Evolutionary conservation across 2,113 vertebrate species (phyloP), one percentile per base, ranked within the genome.

Genomic region (Cinclus mexicanus): DNA sequence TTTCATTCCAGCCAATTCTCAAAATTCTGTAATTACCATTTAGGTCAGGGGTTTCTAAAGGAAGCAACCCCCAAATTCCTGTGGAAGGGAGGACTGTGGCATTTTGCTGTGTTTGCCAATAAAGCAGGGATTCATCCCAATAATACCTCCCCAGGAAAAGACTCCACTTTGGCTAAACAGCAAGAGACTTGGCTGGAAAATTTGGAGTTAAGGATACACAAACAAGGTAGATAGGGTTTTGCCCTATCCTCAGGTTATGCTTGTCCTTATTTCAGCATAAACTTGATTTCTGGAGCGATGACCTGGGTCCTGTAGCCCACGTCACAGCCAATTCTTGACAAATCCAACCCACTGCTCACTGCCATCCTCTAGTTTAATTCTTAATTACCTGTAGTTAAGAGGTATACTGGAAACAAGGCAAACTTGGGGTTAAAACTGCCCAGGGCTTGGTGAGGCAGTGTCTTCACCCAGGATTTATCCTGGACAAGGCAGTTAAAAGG

Each of bases 361-460:
- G 53, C 75, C 13, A 1, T 68, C 61, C n/a, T 56, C 80, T 44
- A 37, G 16, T 81, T 94, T 81, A 65, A 72, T 44, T 83, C 82
- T 83, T 93, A 64, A 91, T 94, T 57, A 10, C 11, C 72, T 53
- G 59, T 65, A 91, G 89, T 95, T 92, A 92, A 80, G 72, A 94
- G 37, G 13, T 47, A 89, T 65, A 3, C 68, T 74, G 89, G 59
- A 95, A 92, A 83, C 42, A 63, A 89, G 71, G 72, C 42, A 81
- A 84, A 84, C 64, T 18, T 35, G 55, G 41, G 77, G 60, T 81
- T 77, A 35, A 67, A 83, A 41, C 41, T 53, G 67, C 14, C 1
- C 37, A 19, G 55, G 41, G 42, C 16, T 79, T 80, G 49, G 72
- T 1, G 2, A 65, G 64, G 56, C 41, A 85, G 26, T 0, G 0